These are phyloP conservation scores for Xylocopa sonorina DNA, from an alignment of 1,140 invertebrate genomes.

Conservation along the genomic window DNA sequence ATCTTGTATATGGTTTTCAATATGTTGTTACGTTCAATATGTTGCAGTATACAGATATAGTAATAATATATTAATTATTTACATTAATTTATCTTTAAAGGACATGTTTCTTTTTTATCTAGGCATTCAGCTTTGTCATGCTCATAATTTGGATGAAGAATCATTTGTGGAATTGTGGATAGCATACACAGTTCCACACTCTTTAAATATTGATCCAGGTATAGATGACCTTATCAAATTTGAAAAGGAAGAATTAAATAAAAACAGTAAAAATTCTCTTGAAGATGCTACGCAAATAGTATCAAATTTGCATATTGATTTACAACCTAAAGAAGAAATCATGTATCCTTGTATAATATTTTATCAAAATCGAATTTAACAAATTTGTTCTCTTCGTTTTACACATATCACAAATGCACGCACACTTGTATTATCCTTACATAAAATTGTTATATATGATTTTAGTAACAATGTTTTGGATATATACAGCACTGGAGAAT, in stretches of 20 bases:
- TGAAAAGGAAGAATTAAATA: slow-evolving; percentile 64
- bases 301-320: slow-evolving; percentile 2
- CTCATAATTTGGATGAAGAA: slow-evolving; percentile 73
- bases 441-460: slow-evolving; percentile 12
- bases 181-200: slow-evolving; percentile 71
- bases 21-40: background rate
- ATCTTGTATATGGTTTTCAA: background rate
- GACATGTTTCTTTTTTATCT: slow-evolving; percentile 16
- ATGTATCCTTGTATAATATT: slow-evolving; percentile 68
- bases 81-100: background rate
- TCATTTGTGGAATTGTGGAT: slow-evolving; percentile 79
- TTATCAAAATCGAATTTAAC: background rate
- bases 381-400: background rate
- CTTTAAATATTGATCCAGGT: slow-evolving; percentile 70
- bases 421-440: slow-evolving; percentile 41
- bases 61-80: background rate
- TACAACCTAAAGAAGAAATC: background rate
- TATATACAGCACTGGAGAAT: slow-evolving; percentile 68
- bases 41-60: background rate
- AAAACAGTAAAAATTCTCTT: background rate
- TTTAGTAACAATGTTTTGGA: slow-evolving; percentile 70
- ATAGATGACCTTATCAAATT: slow-evolving; percentile 72
- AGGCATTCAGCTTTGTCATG: slow-evolving; percentile 78
- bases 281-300: background rate
- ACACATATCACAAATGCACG: no score